Evolutionary conservation across 2,797 vertebrate species (phyloP), one percentile per base, ranked within the genome.

Genomic region (Poecilia wingei): DNA sequence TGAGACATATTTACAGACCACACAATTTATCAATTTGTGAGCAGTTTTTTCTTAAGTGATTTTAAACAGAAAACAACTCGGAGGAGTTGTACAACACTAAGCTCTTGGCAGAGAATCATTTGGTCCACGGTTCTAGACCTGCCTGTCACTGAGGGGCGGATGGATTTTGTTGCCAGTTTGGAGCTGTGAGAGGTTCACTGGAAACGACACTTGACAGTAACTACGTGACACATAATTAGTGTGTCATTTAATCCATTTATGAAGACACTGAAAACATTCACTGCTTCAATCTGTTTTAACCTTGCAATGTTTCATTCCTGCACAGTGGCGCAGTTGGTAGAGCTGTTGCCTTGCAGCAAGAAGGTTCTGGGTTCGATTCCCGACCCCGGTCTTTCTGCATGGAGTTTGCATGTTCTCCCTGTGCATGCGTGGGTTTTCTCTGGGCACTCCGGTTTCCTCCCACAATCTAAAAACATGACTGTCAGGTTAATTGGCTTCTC

Each of bases 211-310:
- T 22, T 12, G 20, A 22, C 64, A 41, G 36, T 12, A 41, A 25
- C 20, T 68, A 41, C 14, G 66, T 43, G 66, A n/a, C 39, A 43
- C 10, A n/a, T 25, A 43, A 69, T 25, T 25, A 45, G 25, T 18
- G 16, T 20, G 43, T 70, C 68, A 45, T n/a, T 70, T 70, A 25
- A 28, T 45, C 68, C 41, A 70, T 28, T 45, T 70, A 70, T 70
- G 13, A 70, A 45, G n/a, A n/a, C 66, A 13, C 5, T 25, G 20
- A 43, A 25, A 69, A 45, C 41, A 70, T 43, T 36, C 64, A 68
- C 18, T 68, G 66, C 66, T 46, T 70, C 45, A 3, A 46, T 45
- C 12, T 70, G 68, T 46, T 45, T 45, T 28, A 45, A 14, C 25
- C 22, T 43, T n/a, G 66, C n/a, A 45, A 45, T 69, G 4, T 43